Base-by-base conservation (phyloP, 1,140 invertebrate genomes). In the Bacillus rossius region DNA sequence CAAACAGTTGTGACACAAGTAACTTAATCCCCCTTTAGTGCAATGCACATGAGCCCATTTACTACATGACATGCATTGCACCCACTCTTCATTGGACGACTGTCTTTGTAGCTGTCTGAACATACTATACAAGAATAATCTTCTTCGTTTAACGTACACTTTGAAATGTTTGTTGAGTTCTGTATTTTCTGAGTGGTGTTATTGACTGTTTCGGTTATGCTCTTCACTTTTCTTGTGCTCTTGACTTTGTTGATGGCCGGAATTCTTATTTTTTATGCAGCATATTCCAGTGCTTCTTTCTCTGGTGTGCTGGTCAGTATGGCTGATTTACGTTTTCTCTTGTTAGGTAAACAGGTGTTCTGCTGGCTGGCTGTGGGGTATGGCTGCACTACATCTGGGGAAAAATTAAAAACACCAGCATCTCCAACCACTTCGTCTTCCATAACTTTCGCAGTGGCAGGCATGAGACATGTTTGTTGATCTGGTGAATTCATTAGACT, bases 271-370 rank as follows among this genome's bases (percentile, higher is more conserved):
- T 38, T 42, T 13, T 59, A 42, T 37, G 23, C 29, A 17, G 47
- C 64, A 42, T 37, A 47, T 45, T 47, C 55, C 20, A 64, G 64
- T 37, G 54, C 52, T 57, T 59, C 49, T 57, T 65, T 65, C 37
- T 65, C 63, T n/a, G 65, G 61, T 45, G 59, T 66, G 42, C 66
- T 65, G 22, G 65, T 68, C 47, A 64, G 65, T n/a, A 67, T 68
- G 10, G 64, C 60, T 42, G 67, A 67, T 34, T 68, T 68, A 20
- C 57, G 67, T 2, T 16, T 65, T 64, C 63, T 63, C 48, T 43
- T 8, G 8, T 10, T 14, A 16, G 8, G 45, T 14, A 16, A 48
- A 8, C 8, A 48, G 23, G 17, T 17, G 45, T 19, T 48, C 8
- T 8, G 14, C n/a, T 16, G 14, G 10, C n/a, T 20, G 37, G 61